Evolutionary conservation across 2,797 vertebrate genomes (phyloP).

Genomic region (Danio albolineatus): DNA sequence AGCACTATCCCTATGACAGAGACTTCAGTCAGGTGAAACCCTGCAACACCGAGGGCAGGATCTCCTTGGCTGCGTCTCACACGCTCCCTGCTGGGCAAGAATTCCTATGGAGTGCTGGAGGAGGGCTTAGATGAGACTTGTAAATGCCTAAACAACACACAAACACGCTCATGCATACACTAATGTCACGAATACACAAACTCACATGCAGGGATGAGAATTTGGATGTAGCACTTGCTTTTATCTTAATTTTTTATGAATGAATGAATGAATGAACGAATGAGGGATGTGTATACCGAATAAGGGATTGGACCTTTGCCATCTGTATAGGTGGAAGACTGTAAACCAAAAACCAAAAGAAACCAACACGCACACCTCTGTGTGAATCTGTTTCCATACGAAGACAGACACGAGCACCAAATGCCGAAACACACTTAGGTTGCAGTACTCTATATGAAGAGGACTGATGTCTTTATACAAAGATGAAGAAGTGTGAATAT

Average conservation of each 20-base stretch:
- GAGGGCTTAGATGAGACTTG: constrained; percentile 69
- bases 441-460: constrained; percentile 28
- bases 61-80: constrained; percentile 70
- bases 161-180: not conserved
- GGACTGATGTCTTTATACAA: constrained; percentile 43
- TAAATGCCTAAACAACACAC: not conserved
- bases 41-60: constrained; percentile 80
- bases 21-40: constrained; percentile 82
- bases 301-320: constrained; percentile 44
- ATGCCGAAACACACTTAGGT: constrained; percentile 10
- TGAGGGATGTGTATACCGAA: constrained; percentile 51
- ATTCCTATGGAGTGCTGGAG: constrained; percentile 78
- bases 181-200: constrained; percentile 7
- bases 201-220: constrained; percentile 50
- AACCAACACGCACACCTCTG: constrained; percentile 3
- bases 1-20: constrained; percentile 72
- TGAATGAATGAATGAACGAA: constrained; percentile 48
- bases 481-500: constrained; percentile 32
- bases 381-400: constrained; percentile 30
- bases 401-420: constrained; percentile 11
- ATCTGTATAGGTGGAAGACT: constrained; percentile 37
- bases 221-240: constrained; percentile 73
- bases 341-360: constrained; percentile 48
- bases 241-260: constrained; percentile 56
- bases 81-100: constrained; percentile 67